These are phyloP conservation scores for Scomber japonicus DNA, from an alignment of 2,113 vertebrate genomes.

Conservation along the genomic window DNA sequence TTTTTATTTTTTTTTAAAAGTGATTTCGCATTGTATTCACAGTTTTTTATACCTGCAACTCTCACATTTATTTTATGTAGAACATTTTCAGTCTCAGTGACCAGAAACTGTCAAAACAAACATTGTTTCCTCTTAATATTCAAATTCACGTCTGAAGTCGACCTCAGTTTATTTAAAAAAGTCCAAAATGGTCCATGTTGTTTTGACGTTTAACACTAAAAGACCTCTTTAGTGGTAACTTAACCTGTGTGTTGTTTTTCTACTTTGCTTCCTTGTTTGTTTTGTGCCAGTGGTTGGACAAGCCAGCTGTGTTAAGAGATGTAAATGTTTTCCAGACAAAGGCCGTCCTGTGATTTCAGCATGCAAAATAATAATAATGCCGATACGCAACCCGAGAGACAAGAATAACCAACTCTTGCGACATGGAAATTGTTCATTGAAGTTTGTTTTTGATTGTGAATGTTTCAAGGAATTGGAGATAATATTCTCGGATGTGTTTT, in stretches of 20 bases:
- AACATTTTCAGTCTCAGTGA: slow-evolving; percentile 2
- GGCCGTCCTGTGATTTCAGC: slow-evolving; percentile 75
- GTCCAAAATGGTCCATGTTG: slow-evolving; percentile 71
- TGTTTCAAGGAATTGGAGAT: not conserved
- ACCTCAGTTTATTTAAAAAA: slow-evolving; percentile 79
- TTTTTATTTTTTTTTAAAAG: not conserved
- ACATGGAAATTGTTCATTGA: slow-evolving; percentile 5
- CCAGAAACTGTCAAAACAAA: slow-evolving; percentile 58
- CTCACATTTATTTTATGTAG: not conserved
- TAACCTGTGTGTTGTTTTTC: slow-evolving; percentile 74
- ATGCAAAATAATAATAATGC: slow-evolving; percentile 81
- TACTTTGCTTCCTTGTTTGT: slow-evolving; percentile 76
- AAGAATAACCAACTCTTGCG: slow-evolving; percentile 48
- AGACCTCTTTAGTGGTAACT: slow-evolving; percentile 83
- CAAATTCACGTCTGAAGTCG: slow-evolving; percentile 59
- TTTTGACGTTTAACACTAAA: slow-evolving; percentile 79
- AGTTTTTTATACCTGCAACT: not conserved
- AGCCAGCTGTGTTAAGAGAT: slow-evolving; percentile 85
- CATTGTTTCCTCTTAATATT: slow-evolving; percentile 65
- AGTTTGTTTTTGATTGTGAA: not conserved
- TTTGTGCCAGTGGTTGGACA: slow-evolving; percentile 76
- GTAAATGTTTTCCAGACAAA: slow-evolving; percentile 82
- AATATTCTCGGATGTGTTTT: not conserved
- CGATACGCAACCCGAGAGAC: slow-evolving; percentile 48
- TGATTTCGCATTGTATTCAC: not conserved